Conservation (phyloP, 2,113 vertebrate species). For the Rhineura floridana region DNA sequence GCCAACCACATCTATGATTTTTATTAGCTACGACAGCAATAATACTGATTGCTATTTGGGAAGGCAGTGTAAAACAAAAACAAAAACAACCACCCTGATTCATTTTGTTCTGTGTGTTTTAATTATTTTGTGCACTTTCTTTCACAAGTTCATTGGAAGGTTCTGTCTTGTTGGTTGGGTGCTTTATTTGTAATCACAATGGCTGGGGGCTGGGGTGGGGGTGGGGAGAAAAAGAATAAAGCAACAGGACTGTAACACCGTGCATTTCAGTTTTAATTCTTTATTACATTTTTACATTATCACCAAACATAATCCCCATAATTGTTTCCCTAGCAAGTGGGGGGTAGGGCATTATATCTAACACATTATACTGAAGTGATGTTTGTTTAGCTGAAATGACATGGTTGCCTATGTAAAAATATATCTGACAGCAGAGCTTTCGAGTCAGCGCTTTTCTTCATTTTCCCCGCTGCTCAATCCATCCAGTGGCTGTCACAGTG, state of each 20-base stretch:
- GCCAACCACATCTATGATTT: conserved; percentile 70
- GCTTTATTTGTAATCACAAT: conserved; percentile 76
- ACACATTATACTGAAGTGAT: conserved; percentile 83
- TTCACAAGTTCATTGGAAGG: conserved; percentile 71
- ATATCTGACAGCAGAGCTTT: conserved; percentile 94
- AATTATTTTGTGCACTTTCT: conserved; percentile 76
- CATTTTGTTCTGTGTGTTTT: conserved; percentile 69
- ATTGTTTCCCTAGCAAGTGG: conserved; percentile 80
- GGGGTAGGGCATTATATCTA: conserved; percentile 81
- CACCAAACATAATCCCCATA: conserved; percentile 81
- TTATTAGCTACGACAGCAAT: conserved; percentile 77
- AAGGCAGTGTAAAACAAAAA: conserved; percentile 54
- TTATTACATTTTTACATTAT: conserved; percentile 83
- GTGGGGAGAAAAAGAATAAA: conserved; percentile 61
- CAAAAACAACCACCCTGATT: conserved; percentile 37
- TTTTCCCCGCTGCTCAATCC: conserved; percentile 98
- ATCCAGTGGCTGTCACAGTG: conserved; percentile 99
- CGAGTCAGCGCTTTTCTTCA: conserved; percentile 96
- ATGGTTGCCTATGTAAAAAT: conserved; percentile 96
- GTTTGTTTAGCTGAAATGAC: conserved; percentile 92
- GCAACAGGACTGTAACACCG: conserved; percentile 68
- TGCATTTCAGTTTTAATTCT: conserved; percentile 82
- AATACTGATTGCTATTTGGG: conserved; percentile 70
- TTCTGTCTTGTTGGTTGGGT: conserved; percentile 72
- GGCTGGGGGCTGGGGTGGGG: background rate